Conservation (phyloP, 2,113 vertebrate genomes). For the Thymallus thymallus region DNA sequence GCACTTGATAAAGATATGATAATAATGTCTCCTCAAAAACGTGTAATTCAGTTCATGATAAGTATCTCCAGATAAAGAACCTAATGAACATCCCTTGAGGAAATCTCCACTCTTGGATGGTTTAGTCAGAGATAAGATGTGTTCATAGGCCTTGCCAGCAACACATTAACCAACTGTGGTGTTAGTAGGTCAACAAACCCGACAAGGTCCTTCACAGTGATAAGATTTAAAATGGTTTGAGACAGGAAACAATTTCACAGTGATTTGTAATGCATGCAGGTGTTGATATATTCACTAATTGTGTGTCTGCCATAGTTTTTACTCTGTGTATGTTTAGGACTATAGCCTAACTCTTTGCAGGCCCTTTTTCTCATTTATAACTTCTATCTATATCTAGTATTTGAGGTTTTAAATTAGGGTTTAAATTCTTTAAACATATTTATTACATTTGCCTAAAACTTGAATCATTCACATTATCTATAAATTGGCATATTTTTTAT, state of each 20-base stretch:
- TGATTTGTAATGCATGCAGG: neutral
- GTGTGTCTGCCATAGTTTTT: neutral
- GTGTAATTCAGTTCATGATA: neutral
- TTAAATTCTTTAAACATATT: too few relatives aligned
- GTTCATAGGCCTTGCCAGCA: constrained; percentile 9
- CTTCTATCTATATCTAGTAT: too few relatives aligned
- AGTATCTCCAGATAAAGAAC: neutral
- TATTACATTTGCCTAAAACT: too few relatives aligned
- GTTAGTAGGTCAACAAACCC: constrained; percentile 12
- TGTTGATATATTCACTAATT: neutral
- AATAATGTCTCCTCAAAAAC: neutral
- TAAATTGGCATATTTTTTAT: too few relatives aligned
- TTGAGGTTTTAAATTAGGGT: too few relatives aligned
- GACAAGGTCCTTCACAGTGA: constrained; percentile 20
- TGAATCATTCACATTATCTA: too few relatives aligned
- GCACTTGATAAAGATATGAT: neutral
- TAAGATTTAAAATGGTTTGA: constrained; percentile 24
- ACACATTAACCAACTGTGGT: constrained; percentile 23
- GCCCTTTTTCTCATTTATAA: too few relatives aligned
- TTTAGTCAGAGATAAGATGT: constrained; percentile 11
- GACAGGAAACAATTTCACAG: neutral
- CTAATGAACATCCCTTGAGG: neutral
- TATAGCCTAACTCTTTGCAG: neutral
- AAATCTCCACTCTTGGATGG: neutral
- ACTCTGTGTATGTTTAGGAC: neutral